Percentiles rank a stretch among this genome's conserved stretches.
Evolutionary conservation across 2,797 vertebrate genomes (phyloP).

Genomic region (Silurus aristotelis): DNA sequence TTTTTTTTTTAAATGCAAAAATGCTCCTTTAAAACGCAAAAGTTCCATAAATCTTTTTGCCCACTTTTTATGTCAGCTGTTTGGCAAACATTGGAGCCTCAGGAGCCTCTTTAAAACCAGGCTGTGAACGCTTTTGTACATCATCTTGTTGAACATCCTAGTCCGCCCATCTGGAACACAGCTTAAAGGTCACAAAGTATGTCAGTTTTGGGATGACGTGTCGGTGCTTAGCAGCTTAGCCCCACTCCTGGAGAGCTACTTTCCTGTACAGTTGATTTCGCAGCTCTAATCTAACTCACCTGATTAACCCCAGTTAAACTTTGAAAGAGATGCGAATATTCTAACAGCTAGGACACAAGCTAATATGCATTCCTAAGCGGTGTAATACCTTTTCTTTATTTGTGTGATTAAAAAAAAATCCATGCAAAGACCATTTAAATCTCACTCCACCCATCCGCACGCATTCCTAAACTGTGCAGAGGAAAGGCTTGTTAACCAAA

Average conservation of each 20-base stretch:
- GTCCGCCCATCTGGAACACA: not conserved
- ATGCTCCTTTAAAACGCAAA: not conserved
- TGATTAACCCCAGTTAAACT: not conserved
- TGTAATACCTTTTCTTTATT: not conserved
- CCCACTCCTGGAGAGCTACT: not conserved
- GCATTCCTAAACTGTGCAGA: conserved; percentile 39
- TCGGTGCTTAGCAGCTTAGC: not conserved
- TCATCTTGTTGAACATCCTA: too few relatives aligned
- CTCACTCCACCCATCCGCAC: conserved; percentile 12
- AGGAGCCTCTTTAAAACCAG: not conserved
- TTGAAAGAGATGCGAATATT: not conserved
- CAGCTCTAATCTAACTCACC: not conserved
- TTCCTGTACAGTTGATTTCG: not conserved
- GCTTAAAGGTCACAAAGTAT: not conserved
- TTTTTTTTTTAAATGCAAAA: not conserved
- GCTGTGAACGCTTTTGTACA: not conserved
- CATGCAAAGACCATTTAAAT: not conserved
- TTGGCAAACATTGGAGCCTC: not conserved
- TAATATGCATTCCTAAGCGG: not conserved
- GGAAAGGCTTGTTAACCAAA: conserved; percentile 46
- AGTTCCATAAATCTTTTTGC: not conserved
- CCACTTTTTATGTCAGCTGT: not conserved
- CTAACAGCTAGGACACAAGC: not conserved
- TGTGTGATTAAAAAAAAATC: not conserved
- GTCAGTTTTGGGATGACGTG: not conserved